A percentile compares a stretch with the other conserved stretches of the same genome.
Evolutionary conservation across 2,113 vertebrate species (phyloP).

Genomic region (Muscicapa adusta): DNA sequence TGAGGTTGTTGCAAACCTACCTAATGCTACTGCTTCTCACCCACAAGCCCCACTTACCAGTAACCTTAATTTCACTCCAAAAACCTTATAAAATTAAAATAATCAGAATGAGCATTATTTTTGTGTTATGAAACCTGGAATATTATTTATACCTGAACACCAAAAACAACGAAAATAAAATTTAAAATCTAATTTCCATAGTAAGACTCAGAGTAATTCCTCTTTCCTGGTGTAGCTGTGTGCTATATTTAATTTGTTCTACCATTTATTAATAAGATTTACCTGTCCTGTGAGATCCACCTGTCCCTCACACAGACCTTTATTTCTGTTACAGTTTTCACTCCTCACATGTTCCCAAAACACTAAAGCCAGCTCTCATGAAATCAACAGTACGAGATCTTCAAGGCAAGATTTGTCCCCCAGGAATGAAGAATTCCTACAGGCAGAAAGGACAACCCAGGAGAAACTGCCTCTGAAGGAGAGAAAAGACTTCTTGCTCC

Average conservation of each 20-base stretch:
- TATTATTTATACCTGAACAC: not conserved
- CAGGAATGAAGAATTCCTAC: not conserved
- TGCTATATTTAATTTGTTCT: not conserved
- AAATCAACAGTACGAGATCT: not conserved
- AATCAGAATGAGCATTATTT: not conserved
- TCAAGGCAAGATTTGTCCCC: not conserved
- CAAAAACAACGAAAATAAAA: not conserved
- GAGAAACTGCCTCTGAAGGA: not conserved
- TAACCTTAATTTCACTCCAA: not conserved
- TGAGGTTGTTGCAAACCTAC: not conserved
- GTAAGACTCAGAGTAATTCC: fast-evolving
- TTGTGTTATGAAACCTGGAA: not conserved
- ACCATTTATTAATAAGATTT: not conserved
- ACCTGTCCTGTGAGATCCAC: not conserved
- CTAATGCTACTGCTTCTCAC: not conserved
- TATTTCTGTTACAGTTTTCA: fast-evolving
- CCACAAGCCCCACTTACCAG: not conserved
- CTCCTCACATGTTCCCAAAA: not conserved
- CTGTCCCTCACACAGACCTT: not conserved
- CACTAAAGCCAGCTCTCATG: not conserved
- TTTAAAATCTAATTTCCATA: too few relatives aligned
- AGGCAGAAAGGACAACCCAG: not conserved
- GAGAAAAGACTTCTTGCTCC: not conserved
- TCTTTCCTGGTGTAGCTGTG: not conserved
- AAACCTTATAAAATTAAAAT: not conserved